Base-by-base conservation (phyloP, 23 tunicate genomes). In the Diplosoma virens region DNA sequence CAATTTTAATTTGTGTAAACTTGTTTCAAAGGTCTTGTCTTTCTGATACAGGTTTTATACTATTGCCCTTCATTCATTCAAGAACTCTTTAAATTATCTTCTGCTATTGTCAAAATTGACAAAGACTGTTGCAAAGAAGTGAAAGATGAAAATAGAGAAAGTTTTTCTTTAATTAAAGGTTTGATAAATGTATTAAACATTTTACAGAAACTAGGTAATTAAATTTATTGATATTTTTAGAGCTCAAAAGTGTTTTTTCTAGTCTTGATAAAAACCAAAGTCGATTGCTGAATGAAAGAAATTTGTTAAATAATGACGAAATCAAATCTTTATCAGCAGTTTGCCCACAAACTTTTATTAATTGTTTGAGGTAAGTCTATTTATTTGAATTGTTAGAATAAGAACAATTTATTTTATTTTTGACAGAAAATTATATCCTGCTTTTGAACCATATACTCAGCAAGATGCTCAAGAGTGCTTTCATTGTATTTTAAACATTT, bases 401-500 rank as follows among this genome's bases (percentile, higher is more conserved):
- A 7, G 50, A 41, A 41, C 14, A 7, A 9, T 7, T 41, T 41
- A 14, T 41, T 41, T 41, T 41, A 7, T 9, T 41, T 9, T 61
- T 59, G 46, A 25, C 41, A 77, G 81, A 37, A 59, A 50, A 28
- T 67, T 59, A 34, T 72, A 87, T 80, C 93, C 93, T 23, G 29
- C 47, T 30, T 87, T 87, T 74, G 93, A 87, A 55, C 85, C 93
- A 37, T 80, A 55, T 68, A 73, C 93, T 2, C 93, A 87, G 71
- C 93, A 87, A 80, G 93, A 87, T 81, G 93, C 93, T 20, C 93
- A 87, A 60, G 93, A 87, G 59, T 87, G 85, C 34, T 73, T 87
- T 20, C 85, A 81, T 34, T 87, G 86, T 66, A 72, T 87, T 14
- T 71, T 87, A 3, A 73, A 56, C 47, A 55, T 75, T 1, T 73